A percentile compares a stretch with the other conserved stretches of the same genome.
Conservation (phyloP, 2,113 vertebrate genomes). For the Sander vitreus region DNA sequence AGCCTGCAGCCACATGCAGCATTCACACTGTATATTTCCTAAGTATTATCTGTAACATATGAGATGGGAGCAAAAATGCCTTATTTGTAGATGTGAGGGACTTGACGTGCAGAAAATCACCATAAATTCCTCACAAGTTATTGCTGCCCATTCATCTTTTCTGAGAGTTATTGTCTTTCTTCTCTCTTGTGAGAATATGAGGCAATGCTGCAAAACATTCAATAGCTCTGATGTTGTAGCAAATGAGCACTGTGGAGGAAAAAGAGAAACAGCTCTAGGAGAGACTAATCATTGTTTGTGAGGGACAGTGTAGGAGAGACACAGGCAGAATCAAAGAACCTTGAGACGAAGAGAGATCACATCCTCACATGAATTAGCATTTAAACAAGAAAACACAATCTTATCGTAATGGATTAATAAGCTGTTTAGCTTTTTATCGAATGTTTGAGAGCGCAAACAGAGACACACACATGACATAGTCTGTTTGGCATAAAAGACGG, state of each 20-base stretch:
- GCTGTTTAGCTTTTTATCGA: conserved; percentile 62
- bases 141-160: conserved; percentile 67
- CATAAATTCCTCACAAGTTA: conserved; percentile 55
- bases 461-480: conserved; percentile 1
- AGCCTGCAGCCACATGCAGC: conserved; percentile 60
- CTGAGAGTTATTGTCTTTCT: conserved; percentile 47
- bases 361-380: conserved; percentile 65
- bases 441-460: conserved; percentile 50
- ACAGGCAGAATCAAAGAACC: conserved; percentile 55
- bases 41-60: conserved; percentile 42
- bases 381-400: conserved; percentile 64
- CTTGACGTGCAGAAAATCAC: conserved; percentile 34
- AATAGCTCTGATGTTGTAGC: conserved; percentile 29
- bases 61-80: conserved; percentile 35
- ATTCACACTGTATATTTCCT: conserved; percentile 28
- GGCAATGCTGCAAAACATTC: conserved; percentile 41
- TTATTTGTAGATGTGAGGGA: conserved; percentile 37
- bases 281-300: conserved; percentile 49
- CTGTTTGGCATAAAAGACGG: not conserved
- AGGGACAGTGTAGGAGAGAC: conserved; percentile 30
- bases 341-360: conserved; percentile 48
- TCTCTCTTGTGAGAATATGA: conserved; percentile 45
- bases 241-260: conserved; percentile 36
- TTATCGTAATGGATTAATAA: conserved; percentile 62
- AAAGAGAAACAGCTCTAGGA: not conserved